These are phyloP conservation scores for Actinia tenebrosa DNA, from an alignment of 64 coral and sea anemone genomes.

Conservation along the genomic window DNA sequence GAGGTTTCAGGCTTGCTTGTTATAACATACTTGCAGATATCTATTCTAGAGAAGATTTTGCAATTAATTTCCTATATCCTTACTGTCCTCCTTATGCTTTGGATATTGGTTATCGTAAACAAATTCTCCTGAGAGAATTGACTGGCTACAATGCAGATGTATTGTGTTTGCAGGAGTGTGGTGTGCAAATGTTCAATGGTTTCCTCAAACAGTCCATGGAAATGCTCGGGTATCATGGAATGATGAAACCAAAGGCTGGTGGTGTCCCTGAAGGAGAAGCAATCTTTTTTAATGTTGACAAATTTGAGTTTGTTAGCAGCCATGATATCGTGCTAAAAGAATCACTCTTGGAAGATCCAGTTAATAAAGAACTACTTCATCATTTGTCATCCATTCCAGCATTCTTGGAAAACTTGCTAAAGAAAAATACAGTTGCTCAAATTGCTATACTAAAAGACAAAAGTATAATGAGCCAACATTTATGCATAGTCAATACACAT, in stretches of 20 bases:
- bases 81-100: slow-evolving; percentile 91
- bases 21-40: slow-evolving; percentile 96
- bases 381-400: slow-evolving; percentile 49
- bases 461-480: slow-evolving; percentile 11
- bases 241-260: slow-evolving; percentile 75
- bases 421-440: slow-evolving; percentile 73
- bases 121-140: slow-evolving; percentile 84
- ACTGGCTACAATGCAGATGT: slow-evolving; percentile 87
- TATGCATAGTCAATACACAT: slow-evolving; percentile 90
- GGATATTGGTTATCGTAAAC: slow-evolving; percentile 79
- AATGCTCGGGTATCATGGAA: slow-evolving; percentile 61
- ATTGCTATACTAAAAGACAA: slow-evolving; percentile 46
- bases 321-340: slow-evolving; percentile 65
- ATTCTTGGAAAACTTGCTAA: slow-evolving; percentile 46
- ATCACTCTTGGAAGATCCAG: slow-evolving; percentile 44
- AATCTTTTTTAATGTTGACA: slow-evolving; percentile 58
- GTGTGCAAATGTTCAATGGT: slow-evolving; percentile 51
- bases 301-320: slow-evolving; percentile 67
- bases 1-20: slow-evolving; percentile 58
- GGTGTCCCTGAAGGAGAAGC: slow-evolving; percentile 87
- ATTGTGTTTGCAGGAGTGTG: slow-evolving; percentile 94
- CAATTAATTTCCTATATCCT: slow-evolving; percentile 52
- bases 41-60: slow-evolving; percentile 76
- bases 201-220: slow-evolving; percentile 58
- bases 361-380: slow-evolving; percentile 54